Conservation (phyloP, 2,888 invertebrate genomes). For the Drosophila mimica region DNA sequence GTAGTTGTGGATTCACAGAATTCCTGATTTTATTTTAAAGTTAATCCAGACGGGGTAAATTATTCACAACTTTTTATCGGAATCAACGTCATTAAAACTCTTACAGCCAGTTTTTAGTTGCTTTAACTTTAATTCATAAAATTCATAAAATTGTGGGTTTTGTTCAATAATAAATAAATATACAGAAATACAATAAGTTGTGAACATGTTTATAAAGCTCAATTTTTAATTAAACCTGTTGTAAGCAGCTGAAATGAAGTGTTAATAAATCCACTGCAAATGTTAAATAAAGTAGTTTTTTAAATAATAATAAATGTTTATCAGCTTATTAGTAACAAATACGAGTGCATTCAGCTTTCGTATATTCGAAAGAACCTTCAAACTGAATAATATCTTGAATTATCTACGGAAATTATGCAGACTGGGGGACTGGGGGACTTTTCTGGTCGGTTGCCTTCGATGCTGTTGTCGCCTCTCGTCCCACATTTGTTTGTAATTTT, state of each 20-base stretch:
- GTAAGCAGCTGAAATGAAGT: not conserved
- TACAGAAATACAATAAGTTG: too few relatives aligned
- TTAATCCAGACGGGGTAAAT: too few relatives aligned
- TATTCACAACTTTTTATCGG: not conserved
- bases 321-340: not conserved
- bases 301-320: not conserved
- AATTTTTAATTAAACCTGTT: too few relatives aligned
- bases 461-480: constrained; percentile 46
- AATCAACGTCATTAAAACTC: not conserved
- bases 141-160: too few relatives aligned
- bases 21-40: not conserved
- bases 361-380: not conserved
- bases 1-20: not conserved
- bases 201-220: too few relatives aligned
- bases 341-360: not conserved
- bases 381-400: constrained; percentile 1
- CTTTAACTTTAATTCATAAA: too few relatives aligned
- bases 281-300: not conserved
- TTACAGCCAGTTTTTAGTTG: too few relatives aligned
- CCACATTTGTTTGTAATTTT: constrained; percentile 62
- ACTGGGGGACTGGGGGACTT: not conserved
- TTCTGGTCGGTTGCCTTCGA: constrained; percentile 28
- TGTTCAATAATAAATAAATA: too few relatives aligned
- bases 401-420: constrained; percentile 2
- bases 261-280: not conserved